Conservation (phyloP, 2,113 vertebrate genomes). For the Oncorhynchus nerka region DNA sequence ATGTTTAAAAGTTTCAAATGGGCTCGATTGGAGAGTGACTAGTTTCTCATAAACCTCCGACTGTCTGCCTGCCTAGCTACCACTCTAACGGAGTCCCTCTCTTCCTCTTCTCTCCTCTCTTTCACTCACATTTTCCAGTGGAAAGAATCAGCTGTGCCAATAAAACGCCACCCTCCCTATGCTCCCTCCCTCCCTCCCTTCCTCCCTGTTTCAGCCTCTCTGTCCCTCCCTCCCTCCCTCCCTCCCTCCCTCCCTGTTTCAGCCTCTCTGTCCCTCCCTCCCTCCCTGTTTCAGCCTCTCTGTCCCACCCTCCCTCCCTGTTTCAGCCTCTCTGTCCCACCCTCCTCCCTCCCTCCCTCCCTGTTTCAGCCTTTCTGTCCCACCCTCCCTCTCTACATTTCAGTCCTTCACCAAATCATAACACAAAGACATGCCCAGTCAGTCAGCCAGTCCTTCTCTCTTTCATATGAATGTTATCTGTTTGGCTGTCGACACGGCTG, state of each 20-base stretch:
- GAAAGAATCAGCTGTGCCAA: not conserved
- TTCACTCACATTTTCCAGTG: not conserved
- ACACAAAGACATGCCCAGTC: constrained; percentile 41
- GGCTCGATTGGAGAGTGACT: not conserved
- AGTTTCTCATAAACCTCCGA: constrained; percentile 9
- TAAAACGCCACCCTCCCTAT: not conserved
- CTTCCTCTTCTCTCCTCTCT: not conserved
- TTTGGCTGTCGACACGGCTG: constrained; percentile 44
- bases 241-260: not conserved
- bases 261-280: not conserved
- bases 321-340: no score
- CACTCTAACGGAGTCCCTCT: not conserved
- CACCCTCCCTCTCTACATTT: not conserved
- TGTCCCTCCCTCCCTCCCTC: no score
- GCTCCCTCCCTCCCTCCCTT: no score
- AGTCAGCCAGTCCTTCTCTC: constrained; percentile 30
- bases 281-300: no score
- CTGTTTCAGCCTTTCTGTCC: not conserved
- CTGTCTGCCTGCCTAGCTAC: constrained; percentile 4
- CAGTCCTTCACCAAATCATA: constrained; percentile 42
- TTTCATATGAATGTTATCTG: constrained; percentile 57
- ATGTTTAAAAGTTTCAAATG: constrained; percentile 24
- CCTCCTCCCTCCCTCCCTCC: not conserved
- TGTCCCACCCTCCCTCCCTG: not conserved
- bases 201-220: no score